These are phyloP conservation scores for Epirrita christyi DNA, from an alignment of 2,888 invertebrate species.

Conservation along the genomic window DNA sequence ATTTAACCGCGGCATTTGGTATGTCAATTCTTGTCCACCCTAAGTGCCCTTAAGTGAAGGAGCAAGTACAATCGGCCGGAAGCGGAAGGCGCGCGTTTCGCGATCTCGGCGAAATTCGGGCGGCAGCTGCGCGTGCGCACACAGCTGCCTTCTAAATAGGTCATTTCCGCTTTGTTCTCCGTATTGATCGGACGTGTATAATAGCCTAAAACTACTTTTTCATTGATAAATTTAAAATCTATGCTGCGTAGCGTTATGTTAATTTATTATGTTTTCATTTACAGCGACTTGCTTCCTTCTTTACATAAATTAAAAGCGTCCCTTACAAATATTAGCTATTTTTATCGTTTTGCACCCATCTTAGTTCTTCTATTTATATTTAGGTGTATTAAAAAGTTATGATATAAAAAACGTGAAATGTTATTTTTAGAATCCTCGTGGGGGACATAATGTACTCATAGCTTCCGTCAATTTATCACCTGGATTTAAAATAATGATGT, in stretches of 20 bases:
- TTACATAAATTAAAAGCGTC: background rate
- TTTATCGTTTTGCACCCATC: constrained; percentile 30
- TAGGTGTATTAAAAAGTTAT: constrained; percentile 49
- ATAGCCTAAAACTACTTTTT: constrained; percentile 8
- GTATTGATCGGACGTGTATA: constrained; percentile 45
- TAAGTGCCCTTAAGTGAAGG: constrained; percentile 47
- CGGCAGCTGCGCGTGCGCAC: constrained; percentile 74
- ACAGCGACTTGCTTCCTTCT: background rate
- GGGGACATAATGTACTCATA: constrained; percentile 56
- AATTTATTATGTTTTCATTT: too few relatives aligned
- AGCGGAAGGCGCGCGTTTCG: constrained; percentile 83
- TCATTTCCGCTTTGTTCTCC: constrained; percentile 73
- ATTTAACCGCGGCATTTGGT: constrained; percentile 49
- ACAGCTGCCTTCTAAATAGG: constrained; percentile 71
- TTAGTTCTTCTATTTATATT: constrained; percentile 45
- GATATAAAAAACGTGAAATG: constrained; percentile 34
- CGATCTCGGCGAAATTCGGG: constrained; percentile 80
- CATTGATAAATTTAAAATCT: constrained; percentile 1
- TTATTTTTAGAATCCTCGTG: constrained; percentile 59
- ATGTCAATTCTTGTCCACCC: constrained; percentile 73
- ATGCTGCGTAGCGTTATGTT: background rate
- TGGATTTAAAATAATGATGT: constrained; percentile 67
- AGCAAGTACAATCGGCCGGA: constrained; percentile 76
- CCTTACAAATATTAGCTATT: constrained; percentile 5
- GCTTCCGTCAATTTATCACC: constrained; percentile 70